phyloP scores from a whole-genome alignment of 2,888 invertebrate genomes.

The Cheilosia impressa region DNA sequence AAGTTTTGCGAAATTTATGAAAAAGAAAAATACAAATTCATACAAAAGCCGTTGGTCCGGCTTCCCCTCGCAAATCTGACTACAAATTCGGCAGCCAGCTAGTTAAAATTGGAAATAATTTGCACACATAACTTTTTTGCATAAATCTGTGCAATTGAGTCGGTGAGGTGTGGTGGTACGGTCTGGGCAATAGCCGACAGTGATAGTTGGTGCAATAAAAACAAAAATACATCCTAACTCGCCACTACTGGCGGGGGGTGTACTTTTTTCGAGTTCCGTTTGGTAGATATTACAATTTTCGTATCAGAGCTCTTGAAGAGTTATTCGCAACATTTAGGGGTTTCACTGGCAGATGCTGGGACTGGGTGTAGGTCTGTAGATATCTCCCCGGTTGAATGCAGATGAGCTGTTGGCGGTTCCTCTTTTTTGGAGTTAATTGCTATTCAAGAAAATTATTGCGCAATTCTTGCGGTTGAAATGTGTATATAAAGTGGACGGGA shows the following conservation, averaged over 20 bases:
- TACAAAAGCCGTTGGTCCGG: slow-evolving; percentile 18
- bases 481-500: slow-evolving; percentile 26
- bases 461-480: slow-evolving; percentile 52
- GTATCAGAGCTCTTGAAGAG: slow-evolving; percentile 35
- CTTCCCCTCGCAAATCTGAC: slow-evolving; percentile 18
- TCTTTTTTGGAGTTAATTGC: slow-evolving; percentile 54
- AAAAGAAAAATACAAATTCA: slow-evolving; percentile 15
- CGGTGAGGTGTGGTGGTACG: background rate
- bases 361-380: background rate
- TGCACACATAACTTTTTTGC: slow-evolving; percentile 47
- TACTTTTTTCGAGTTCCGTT: slow-evolving; percentile 5
- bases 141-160: slow-evolving; percentile 48
- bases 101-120: slow-evolving; percentile 62
- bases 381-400: slow-evolving; percentile 42
- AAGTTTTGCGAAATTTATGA: slow-evolving; percentile 44
- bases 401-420: slow-evolving; percentile 10
- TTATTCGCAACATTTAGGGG: slow-evolving; percentile 47
- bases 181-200: slow-evolving; percentile 25
- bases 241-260: slow-evolving; percentile 23
- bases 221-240: slow-evolving; percentile 34
- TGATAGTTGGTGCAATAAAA: slow-evolving; percentile 47
- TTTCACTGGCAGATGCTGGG: background rate
- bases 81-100: slow-evolving; percentile 36
- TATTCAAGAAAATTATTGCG: slow-evolving; percentile 51
- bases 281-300: slow-evolving; percentile 47